These are phyloP conservation scores for Eledona agricola DNA, from an alignment of 2,888 invertebrate species.

Conservation along the genomic window DNA sequence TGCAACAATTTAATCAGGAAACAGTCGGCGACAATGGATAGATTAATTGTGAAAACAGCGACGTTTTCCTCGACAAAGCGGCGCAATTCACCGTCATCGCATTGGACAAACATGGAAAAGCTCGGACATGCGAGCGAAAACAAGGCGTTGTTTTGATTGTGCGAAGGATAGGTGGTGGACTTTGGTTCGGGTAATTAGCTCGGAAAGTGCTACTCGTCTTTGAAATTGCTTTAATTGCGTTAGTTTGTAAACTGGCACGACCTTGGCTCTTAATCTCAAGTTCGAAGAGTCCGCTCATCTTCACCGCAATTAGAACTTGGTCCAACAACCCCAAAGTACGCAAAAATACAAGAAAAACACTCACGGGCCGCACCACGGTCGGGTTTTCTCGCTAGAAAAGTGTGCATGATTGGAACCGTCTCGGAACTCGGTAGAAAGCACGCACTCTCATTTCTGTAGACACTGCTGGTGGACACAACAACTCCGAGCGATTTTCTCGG, in stretches of 20 bases:
- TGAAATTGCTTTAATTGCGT: conserved; percentile 31
- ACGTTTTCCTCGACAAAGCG: too few relatives aligned
- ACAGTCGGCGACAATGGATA: conserved; percentile 2
- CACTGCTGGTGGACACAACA: conserved; percentile 9
- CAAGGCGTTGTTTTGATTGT: too few relatives aligned
- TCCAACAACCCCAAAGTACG: background rate
- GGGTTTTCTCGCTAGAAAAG: conserved; percentile 50
- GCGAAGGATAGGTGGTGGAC: too few relatives aligned
- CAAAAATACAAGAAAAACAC: conserved; percentile 10
- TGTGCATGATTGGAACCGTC: too few relatives aligned
- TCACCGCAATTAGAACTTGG: conserved; percentile 21
- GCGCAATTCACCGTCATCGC: too few relatives aligned
- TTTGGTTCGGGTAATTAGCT: too few relatives aligned
- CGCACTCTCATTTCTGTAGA: conserved; percentile 4
- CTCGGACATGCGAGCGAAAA: too few relatives aligned
- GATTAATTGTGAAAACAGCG: too few relatives aligned
- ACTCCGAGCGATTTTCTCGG: conserved; percentile 12
- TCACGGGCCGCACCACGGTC: conserved; percentile 14
- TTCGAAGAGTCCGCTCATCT: conserved; percentile 21
- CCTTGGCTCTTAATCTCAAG: conserved; percentile 28
- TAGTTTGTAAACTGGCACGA: conserved; percentile 27
- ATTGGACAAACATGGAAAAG: too few relatives aligned
- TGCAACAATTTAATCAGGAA: conserved; percentile 30
- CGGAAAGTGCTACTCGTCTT: too few relatives aligned
- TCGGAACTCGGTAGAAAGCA: background rate